Evolutionary conservation across 2,797 vertebrate species (phyloP).

Genomic region (Silurus lanzhouensis): DNA sequence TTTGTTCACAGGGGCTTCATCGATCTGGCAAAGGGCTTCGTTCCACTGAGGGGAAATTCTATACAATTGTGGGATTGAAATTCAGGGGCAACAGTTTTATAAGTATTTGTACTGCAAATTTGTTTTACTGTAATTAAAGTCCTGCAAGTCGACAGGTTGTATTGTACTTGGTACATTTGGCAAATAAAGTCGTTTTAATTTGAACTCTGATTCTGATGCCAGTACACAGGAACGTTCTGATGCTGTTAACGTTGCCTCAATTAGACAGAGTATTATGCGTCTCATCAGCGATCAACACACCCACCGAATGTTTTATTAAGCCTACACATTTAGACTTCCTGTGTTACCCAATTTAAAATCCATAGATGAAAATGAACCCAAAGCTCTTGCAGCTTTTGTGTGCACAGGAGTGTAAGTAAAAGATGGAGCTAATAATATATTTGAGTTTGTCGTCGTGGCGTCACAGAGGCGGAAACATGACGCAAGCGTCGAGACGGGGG

Average conservation of each 20-base stretch:
- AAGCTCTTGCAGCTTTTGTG: background rate
- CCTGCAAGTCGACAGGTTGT: no score
- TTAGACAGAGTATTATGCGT: background rate
- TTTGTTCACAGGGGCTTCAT: no score
- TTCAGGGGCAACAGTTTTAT: no score
- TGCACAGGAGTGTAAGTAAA: background rate
- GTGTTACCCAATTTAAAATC: background rate
- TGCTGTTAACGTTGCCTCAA: background rate
- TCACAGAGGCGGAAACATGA: background rate
- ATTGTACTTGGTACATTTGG: background rate
- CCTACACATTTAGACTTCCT: background rate
- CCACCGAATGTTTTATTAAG: conserved; percentile 16
- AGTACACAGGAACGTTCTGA: background rate
- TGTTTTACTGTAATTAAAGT: no score
- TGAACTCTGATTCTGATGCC: background rate
- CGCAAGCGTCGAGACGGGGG: no score
- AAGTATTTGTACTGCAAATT: no score
- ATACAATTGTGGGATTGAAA: no score
- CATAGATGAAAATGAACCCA: background rate
- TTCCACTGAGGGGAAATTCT: no score
- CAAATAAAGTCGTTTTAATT: background rate
- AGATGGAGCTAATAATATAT: background rate
- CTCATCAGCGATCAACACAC: conserved; percentile 11
- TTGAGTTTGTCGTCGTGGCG: background rate
- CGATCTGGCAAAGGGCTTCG: no score